A percentile compares a stretch with the other conserved stretches of the same genome.
Conservation (phyloP, 2,113 vertebrate genomes). For the Ochotona princeps region DNA sequence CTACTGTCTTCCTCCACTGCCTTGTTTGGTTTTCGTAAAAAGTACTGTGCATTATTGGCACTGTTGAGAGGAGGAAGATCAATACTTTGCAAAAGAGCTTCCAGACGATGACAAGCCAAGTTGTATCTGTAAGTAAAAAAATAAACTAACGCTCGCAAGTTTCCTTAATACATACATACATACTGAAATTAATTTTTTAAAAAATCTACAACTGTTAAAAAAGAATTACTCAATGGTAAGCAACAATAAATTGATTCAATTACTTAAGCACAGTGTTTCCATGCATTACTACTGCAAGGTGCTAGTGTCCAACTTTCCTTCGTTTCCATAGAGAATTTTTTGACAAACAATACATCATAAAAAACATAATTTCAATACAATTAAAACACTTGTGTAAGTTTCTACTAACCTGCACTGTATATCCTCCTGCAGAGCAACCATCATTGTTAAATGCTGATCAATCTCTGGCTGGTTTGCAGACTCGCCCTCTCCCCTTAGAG, state of each 20-base stretch:
- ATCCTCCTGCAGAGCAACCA: constrained; percentile 98
- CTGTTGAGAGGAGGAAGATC: constrained; percentile 98
- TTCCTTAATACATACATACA: not conserved
- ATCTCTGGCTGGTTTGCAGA: constrained; percentile 94
- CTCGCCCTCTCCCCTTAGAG: constrained; percentile 94
- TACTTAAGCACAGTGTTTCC: not conserved
- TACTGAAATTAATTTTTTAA: constrained; percentile 17
- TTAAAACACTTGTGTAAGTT: not conserved
- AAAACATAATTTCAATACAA: not conserved
- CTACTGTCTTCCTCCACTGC: constrained; percentile 98
- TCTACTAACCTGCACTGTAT: constrained; percentile 96
- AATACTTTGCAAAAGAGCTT: constrained; percentile 97
- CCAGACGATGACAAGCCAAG: constrained; percentile 97
- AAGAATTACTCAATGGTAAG: constrained; percentile 3
- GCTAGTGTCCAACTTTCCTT: not conserved
- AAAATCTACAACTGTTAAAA: not conserved
- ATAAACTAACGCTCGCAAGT: constrained; percentile 16
- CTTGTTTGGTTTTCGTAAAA: constrained; percentile 97
- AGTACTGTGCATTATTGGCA: constrained; percentile 99
- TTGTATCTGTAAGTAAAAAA: constrained; percentile 91
- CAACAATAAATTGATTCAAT: not conserved
- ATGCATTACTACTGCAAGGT: not conserved
- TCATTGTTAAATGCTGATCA: constrained; percentile 98
- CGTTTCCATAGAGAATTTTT: constrained; percentile 27
- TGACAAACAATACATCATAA: not conserved